phyloP scores from a whole-genome alignment of 2,888 invertebrate genomes.

The Tachina lurida region DNA sequence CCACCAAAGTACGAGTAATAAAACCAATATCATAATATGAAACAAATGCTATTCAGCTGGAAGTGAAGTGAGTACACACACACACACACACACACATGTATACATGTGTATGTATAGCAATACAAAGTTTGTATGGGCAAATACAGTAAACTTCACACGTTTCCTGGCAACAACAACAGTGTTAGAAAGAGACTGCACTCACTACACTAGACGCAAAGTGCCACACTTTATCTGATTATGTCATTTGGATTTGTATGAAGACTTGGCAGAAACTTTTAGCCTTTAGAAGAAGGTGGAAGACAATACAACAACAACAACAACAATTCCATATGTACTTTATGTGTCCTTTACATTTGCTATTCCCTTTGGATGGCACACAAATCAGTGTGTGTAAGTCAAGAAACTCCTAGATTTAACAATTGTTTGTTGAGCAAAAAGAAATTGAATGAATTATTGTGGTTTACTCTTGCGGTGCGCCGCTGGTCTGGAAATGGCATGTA shows the following conservation, averaged over 20 bases:
- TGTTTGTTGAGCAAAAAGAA: constrained; percentile 59
- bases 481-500: not conserved
- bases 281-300: not conserved
- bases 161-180: constrained; percentile 14
- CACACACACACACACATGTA: not conserved
- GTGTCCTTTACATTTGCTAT: constrained; percentile 45
- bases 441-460: constrained; percentile 63
- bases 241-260: constrained; percentile 43
- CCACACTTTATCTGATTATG: constrained; percentile 64
- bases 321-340: not conserved
- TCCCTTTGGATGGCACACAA: constrained; percentile 63
- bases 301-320: not conserved
- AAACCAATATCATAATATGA: constrained; percentile 54
- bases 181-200: not conserved
- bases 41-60: constrained; percentile 51
- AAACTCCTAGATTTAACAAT: constrained; percentile 61
- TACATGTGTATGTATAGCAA: not conserved
- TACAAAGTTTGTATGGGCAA: constrained; percentile 4
- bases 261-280: constrained; percentile 7
- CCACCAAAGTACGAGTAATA: constrained; percentile 48
- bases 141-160: constrained; percentile 48
- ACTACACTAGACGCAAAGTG: not conserved
- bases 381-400: constrained; percentile 65
- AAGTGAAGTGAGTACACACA: not conserved
- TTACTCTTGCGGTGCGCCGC: constrained; percentile 2